phyloP scores from a whole-genome alignment of 2,888 invertebrate species.

The Antitype chi region DNA sequence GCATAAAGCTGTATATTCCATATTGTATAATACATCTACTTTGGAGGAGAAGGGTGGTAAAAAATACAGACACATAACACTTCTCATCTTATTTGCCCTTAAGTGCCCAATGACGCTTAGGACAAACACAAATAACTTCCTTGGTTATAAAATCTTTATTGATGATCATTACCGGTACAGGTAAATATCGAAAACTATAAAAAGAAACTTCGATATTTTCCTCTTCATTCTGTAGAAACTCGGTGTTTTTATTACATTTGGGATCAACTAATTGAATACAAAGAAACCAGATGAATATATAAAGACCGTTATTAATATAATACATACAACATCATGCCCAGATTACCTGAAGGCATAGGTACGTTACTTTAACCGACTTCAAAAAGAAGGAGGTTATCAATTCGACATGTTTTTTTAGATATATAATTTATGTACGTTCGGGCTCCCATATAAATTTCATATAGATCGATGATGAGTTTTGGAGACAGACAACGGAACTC shows the following conservation, averaged over 20 bases:
- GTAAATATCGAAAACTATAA: conserved; percentile 22
- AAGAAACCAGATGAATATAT: background rate
- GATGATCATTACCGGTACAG: conserved; percentile 6
- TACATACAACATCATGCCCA: no score
- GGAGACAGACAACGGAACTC: no score
- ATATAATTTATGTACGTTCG: no score
- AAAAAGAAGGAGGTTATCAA: no score
- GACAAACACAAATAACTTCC: conserved; percentile 14
- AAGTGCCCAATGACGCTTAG: conserved; percentile 10
- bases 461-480: no score
- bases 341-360: background rate
- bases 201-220: conserved; percentile 9
- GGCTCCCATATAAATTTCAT: no score
- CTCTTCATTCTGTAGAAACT: background rate
- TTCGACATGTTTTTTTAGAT: no score
- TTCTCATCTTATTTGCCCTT: conserved; percentile 1
- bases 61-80: background rate
- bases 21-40: background rate
- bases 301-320: background rate
- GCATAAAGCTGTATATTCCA: background rate
- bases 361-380: no score
- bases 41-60: background rate
- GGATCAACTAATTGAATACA: conserved; percentile 13
- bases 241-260: conserved; percentile 7
- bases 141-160: conserved; percentile 25